These are phyloP conservation scores for Aradophagus sp. DNA, from an alignment of 1,140 invertebrate genomes.

Conservation along the genomic window DNA sequence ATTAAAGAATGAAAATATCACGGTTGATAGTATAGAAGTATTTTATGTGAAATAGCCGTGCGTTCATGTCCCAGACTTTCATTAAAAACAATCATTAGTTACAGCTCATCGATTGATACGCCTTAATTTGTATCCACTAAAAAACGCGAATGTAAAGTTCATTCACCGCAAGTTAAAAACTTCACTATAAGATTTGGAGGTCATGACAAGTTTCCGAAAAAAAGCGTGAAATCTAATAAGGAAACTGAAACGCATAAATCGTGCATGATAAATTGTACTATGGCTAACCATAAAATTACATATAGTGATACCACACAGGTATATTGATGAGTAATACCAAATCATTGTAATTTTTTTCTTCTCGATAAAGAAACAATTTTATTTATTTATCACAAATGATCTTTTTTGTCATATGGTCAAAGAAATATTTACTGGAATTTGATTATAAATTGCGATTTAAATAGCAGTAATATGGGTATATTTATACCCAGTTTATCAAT, in stretches of 20 bases:
- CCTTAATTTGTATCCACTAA: slow-evolving; percentile 12
- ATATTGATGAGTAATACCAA: no score
- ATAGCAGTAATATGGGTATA: no score
- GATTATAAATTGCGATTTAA: no score
- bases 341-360: no score
- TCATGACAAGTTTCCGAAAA: slow-evolving; percentile 20
- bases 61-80: slow-evolving; percentile 1
- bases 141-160: slow-evolving; percentile 33
- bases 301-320: slow-evolving; percentile 1
- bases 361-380: no score
- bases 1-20: no score
- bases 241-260: slow-evolving; percentile 8
- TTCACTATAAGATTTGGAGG: slow-evolving; percentile 25
- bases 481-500: no score
- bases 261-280: slow-evolving; percentile 22
- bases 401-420: no score
- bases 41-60: slow-evolving; percentile 11
- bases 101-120: slow-evolving; percentile 30
- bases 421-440: no score
- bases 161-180: slow-evolving; percentile 15
- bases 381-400: no score
- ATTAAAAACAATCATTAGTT: slow-evolving; percentile 29
- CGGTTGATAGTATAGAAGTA: no score
- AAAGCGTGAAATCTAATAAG: slow-evolving; percentile 42
- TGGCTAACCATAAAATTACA: slow-evolving; percentile 14